Percentiles rank a stretch among this genome's conserved stretches.
phyloP scores from a whole-genome alignment of 2,113 vertebrate species.

The Asarcornis scutulata region DNA sequence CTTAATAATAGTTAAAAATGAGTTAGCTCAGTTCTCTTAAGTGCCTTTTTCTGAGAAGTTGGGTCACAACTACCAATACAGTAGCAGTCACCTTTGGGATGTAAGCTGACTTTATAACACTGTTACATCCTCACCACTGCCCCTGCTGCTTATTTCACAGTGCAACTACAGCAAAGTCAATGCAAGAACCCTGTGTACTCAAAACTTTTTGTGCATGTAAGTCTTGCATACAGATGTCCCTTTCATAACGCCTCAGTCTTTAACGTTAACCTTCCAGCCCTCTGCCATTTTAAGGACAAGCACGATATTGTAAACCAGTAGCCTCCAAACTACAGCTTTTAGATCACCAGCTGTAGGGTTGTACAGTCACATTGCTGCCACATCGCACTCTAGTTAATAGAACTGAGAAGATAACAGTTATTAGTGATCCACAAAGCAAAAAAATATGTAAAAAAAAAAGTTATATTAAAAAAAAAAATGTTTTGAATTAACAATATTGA shows the following conservation, averaged over 20 bases:
- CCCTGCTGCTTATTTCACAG: neutral
- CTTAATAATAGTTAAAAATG: neutral
- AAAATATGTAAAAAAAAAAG: neutral
- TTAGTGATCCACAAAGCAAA: neutral
- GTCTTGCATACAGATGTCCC: neutral
- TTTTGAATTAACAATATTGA: neutral
- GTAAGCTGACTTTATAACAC: neutral
- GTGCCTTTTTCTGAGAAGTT: neutral
- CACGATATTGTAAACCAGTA: neutral
- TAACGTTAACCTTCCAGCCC: neutral
- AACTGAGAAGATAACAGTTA: neutral
- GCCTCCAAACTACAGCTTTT: neutral
- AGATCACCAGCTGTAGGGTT: neutral
- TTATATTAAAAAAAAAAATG: too few relatives aligned
- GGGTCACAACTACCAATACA: neutral
- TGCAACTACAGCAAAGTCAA: neutral
- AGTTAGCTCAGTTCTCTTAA: neutral
- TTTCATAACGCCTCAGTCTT: neutral
- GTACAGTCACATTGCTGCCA: neutral
- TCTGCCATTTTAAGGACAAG: neutral
- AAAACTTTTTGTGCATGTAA: neutral
- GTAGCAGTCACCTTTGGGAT: neutral
- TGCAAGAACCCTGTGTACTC: rapidly evolving
- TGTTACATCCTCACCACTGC: neutral
- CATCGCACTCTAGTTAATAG: neutral